Conservation (phyloP, 2,888 invertebrate species). For the Protonemura montana region DNA sequence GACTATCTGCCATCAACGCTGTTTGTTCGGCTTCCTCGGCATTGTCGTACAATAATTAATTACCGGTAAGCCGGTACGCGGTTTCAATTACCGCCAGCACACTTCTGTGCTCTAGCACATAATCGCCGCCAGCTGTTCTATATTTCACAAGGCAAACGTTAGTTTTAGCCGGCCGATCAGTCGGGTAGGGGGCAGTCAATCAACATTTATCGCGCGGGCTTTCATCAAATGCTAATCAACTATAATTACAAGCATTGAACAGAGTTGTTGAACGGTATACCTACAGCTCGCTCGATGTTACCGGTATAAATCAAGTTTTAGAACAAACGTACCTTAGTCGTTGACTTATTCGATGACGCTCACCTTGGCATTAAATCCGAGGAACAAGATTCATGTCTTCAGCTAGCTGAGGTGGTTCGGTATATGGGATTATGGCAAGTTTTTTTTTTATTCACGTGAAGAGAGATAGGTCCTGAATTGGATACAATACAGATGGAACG, state of each 20-base stretch:
- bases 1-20: background rate
- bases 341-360: background rate
- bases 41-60: slow-evolving; percentile 9
- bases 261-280: background rate
- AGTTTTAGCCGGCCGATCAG: background rate
- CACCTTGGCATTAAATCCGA: background rate
- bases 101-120: background rate
- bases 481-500: background rate
- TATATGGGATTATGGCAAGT: background rate
- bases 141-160: background rate
- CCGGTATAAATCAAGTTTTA: slow-evolving; percentile 18
- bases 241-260: slow-evolving; percentile 22
- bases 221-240: slow-evolving; percentile 25
- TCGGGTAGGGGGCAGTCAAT: background rate
- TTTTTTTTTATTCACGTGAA: background rate
- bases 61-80: background rate
- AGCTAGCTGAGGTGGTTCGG: background rate
- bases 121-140: background rate
- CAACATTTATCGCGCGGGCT: background rate
- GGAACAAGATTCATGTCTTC: slow-evolving; percentile 4
- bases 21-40: slow-evolving; percentile 18
- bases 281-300: background rate
- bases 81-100: background rate
- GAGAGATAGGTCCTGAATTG: background rate
- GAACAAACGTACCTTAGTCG: slow-evolving; percentile 16